phyloP scores from a whole-genome alignment of 2,113 vertebrate genomes.

The Corythoichthys intestinalis region DNA sequence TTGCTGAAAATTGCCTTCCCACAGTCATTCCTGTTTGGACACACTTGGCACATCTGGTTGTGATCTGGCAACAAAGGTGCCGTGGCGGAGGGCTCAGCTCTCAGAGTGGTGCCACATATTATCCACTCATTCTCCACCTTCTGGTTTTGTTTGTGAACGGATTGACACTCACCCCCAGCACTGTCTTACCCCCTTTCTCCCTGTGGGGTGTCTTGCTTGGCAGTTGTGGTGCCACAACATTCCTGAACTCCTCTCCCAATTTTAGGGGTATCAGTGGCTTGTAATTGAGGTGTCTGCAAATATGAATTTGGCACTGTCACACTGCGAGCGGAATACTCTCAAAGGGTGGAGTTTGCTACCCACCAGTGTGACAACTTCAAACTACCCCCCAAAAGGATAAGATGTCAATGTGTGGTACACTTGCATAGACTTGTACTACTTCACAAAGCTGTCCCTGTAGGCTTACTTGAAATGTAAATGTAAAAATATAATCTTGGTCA shows the following conservation, averaged over 20 bases:
- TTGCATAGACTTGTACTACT: background rate
- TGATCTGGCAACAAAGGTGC: constrained; percentile 74
- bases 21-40: constrained; percentile 75
- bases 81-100: constrained; percentile 55
- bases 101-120: constrained; percentile 62
- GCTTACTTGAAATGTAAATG: background rate
- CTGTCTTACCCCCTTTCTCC: constrained; percentile 12
- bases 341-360: constrained; percentile 42
- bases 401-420: background rate
- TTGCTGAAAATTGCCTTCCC: constrained; percentile 80
- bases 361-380: constrained; percentile 59
- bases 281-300: constrained; percentile 57
- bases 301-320: constrained; percentile 53
- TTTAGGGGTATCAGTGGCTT: constrained; percentile 52
- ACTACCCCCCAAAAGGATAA: constrained; percentile 52
- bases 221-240: constrained; percentile 53
- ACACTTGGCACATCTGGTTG: constrained; percentile 77
- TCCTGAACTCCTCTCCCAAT: constrained; percentile 50
- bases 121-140: constrained; percentile 26
- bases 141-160: constrained; percentile 45
- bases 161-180: constrained; percentile 14
- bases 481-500: background rate
- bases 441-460: background rate
- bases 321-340: constrained; percentile 37
- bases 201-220: constrained; percentile 54